Evolutionary conservation across 2,113 vertebrate species (phyloP).

Genomic region (Trogon surrucura): DNA sequence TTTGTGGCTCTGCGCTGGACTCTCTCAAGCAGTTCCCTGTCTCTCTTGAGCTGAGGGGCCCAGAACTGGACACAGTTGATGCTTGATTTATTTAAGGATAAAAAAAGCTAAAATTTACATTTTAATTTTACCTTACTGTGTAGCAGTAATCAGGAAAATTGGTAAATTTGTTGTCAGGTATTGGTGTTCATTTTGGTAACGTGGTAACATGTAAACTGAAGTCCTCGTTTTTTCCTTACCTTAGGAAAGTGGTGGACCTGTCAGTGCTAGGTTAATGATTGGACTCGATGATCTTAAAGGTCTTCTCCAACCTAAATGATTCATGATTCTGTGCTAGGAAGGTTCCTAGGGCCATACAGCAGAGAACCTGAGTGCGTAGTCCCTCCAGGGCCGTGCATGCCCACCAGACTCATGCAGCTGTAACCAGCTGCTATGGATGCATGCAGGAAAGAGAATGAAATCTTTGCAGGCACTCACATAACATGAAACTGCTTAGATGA

Average conservation of each 20-base stretch:
- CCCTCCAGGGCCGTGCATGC: rapidly evolving
- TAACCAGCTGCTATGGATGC: too few species aligned
- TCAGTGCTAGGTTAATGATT: too few species aligned
- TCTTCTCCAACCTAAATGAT: too few species aligned
- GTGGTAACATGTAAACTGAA: neutral
- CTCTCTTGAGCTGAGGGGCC: too few species aligned
- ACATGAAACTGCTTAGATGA: neutral
- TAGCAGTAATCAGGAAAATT: neutral
- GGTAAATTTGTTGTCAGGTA: neutral
- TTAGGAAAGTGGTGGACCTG: neutral
- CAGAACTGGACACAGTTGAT: too few species aligned
- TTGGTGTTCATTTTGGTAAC: neutral
- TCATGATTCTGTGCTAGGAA: neutral
- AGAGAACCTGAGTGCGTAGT: too few species aligned
- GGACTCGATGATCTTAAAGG: too few species aligned
- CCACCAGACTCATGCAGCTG: neutral
- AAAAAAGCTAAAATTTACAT: too few species aligned
- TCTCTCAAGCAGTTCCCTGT: too few species aligned
- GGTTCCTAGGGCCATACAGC: neutral
- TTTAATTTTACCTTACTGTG: neutral
- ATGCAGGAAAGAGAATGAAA: neutral
- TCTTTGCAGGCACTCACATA: neutral
- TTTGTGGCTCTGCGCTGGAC: too few species aligned
- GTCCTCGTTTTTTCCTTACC: neutral
- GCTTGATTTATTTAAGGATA: too few species aligned